Percentiles rank a stretch among this genome's conserved stretches.
phyloP scores from a whole-genome alignment of 2,797 vertebrate species.

The Neosalanx taihuensis region DNA sequence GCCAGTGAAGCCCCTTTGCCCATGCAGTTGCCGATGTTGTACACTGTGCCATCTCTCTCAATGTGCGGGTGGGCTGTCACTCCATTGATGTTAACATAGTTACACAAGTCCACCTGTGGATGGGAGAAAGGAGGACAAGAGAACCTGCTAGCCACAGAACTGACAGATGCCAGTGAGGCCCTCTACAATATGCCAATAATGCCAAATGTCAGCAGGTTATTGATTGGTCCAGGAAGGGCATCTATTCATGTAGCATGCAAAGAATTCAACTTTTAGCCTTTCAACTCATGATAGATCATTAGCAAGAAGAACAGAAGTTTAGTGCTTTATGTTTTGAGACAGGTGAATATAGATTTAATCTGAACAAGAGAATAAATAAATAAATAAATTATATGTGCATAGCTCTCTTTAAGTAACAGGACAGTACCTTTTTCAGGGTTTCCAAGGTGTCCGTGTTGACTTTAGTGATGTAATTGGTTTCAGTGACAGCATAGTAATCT shows the following conservation, averaged over 20 bases:
- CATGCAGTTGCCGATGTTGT: slow-evolving; percentile 98
- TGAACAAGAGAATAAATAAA: not conserved
- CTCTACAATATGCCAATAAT: no score
- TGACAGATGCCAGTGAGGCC: no score
- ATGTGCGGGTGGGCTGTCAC: slow-evolving; percentile 94
- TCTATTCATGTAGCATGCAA: not conserved
- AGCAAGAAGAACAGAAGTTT: not conserved
- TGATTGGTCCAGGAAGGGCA: no score
- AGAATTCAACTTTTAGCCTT: not conserved
- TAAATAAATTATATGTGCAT: no score
- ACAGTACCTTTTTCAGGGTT: slow-evolving; percentile 91
- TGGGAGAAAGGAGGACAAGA: not conserved
- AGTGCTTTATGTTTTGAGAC: not conserved
- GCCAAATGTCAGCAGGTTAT: no score
- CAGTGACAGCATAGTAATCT: slow-evolving; percentile 94
- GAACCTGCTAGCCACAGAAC: not conserved
- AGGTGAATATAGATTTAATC: not conserved
- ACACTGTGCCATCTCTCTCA: slow-evolving; percentile 92
- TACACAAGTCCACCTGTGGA: slow-evolving; percentile 89
- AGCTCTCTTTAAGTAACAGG: no score
- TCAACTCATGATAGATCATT: not conserved
- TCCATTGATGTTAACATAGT: slow-evolving; percentile 90
- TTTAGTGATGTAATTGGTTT: slow-evolving; percentile 96
- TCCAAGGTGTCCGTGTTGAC: slow-evolving; percentile 89
- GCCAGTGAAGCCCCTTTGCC: slow-evolving; percentile 92